phyloP scores from a whole-genome alignment of 37 sponge, comb jelly and placozoan species.

The Cliona cf. orientalis region DNA sequence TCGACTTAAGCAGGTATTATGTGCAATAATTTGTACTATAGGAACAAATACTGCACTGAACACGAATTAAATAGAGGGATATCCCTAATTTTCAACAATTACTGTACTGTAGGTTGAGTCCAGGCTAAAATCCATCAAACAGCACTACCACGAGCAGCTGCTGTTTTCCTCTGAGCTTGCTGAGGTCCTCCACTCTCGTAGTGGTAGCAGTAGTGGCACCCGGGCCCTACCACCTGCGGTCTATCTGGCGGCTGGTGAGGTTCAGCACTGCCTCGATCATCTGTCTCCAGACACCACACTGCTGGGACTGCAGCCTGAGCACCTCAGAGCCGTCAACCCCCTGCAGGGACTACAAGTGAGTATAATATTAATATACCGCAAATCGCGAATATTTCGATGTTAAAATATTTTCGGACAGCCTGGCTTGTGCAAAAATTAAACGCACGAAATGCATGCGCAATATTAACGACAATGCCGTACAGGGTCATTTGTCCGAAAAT shows the following conservation, averaged over 20 bases:
- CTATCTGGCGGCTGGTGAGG: slow-evolving; percentile 7
- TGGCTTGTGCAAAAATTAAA: no score
- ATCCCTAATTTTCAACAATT: neutral
- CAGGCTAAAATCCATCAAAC: slow-evolving; percentile 1
- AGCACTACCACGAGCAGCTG: slow-evolving; percentile 31
- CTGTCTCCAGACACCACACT: slow-evolving; percentile 19
- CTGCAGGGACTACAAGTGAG: neutral
- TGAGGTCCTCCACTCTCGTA: neutral
- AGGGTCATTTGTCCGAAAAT: no score
- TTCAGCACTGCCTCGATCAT: slow-evolving; percentile 46
- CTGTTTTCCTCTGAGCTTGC: slow-evolving; percentile 10
- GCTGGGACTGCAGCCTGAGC: slow-evolving; percentile 12
- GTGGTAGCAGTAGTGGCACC: neutral
- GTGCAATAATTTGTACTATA: neutral
- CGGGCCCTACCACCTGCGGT: neutral
- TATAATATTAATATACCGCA: no score
- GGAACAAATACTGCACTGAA: neutral
- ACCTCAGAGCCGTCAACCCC: slow-evolving; percentile 4
- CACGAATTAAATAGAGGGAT: neutral
- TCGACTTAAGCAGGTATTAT: slow-evolving; percentile 7
- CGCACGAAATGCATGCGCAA: no score
- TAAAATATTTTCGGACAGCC: no score
- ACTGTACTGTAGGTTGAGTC: slow-evolving; percentile 4
- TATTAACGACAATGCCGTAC: no score
- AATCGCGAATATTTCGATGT: no score